A percentile compares a stretch with the other conserved stretches of the same genome.
These are phyloP conservation scores for Dynastes grantii DNA, from an alignment of 2,888 invertebrate genomes.

Conservation along the genomic window DNA sequence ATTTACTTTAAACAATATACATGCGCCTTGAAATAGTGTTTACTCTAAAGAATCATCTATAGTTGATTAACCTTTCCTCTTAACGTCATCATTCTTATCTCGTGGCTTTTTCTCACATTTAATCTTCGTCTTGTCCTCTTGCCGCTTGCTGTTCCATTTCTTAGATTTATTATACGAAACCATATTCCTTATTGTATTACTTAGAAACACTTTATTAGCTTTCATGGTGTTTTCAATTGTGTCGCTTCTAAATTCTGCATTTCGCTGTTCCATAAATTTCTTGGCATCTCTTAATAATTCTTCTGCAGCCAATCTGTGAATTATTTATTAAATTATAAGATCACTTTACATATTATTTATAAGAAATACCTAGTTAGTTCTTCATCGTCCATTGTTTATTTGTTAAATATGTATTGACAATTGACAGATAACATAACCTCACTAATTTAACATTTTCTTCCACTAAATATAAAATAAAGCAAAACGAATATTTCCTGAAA, in stretches of 20 bases:
- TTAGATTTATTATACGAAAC: slow-evolving; percentile 47
- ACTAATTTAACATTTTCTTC: neutral
- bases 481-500: too few species aligned
- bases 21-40: too few species aligned
- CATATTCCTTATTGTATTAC: slow-evolving; percentile 47
- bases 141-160: neutral
- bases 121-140: slow-evolving; percentile 21
- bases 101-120: neutral
- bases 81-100: neutral
- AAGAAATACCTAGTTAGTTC: slow-evolving; percentile 49
- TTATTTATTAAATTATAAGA: slow-evolving; percentile 1
- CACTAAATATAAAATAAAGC: too few species aligned
- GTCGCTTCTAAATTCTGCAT: slow-evolving; percentile 51
- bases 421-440: neutral
- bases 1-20: too few species aligned
- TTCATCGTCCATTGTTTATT: slow-evolving; percentile 49
- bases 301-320: slow-evolving; percentile 47
- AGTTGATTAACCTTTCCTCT: neutral
- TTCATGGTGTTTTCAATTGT: slow-evolving; percentile 50
- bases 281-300: slow-evolving; percentile 50
- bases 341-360: neutral
- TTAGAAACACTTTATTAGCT: slow-evolving; percentile 49
- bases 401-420: neutral
- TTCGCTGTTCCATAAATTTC: slow-evolving; percentile 51
- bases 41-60: too few species aligned